Conservation (phyloP, 2,113 vertebrate species). For the Haplochromis burtoni region DNA sequence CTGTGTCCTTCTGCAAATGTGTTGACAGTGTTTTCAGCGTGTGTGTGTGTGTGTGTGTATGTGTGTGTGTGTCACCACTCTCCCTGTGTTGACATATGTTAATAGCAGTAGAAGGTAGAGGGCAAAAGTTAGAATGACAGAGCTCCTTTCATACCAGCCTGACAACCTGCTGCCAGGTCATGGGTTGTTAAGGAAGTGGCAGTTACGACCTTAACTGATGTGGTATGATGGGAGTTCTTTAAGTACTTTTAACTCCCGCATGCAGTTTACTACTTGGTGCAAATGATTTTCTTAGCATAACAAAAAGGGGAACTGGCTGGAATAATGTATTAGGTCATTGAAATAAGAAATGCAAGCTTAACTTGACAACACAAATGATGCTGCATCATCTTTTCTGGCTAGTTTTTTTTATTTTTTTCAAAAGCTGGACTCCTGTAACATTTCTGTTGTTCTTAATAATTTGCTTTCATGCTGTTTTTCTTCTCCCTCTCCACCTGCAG, state of each 20-base stretch:
- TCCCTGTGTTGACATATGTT: conserved; percentile 46
- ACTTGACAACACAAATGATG: background rate
- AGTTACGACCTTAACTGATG: conserved; percentile 24
- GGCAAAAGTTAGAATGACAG: conserved; percentile 24
- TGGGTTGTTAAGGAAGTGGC: conserved; percentile 31
- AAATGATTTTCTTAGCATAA: background rate
- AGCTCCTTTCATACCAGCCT: conserved; percentile 47
- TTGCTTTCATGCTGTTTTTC: background rate
- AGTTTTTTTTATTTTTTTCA: background rate
- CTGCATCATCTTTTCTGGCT: background rate
- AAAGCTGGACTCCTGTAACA: background rate
- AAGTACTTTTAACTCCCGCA: background rate
- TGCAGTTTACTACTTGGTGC: background rate
- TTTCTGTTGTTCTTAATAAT: background rate
- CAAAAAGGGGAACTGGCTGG: background rate
- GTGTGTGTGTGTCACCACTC: conserved; percentile 16
- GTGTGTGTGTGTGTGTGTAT: background rate
- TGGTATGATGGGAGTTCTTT: conserved; percentile 7
- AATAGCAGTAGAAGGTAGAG: conserved; percentile 23
- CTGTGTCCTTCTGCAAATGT: conserved; percentile 21
- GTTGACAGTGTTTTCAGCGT: conserved; percentile 12
- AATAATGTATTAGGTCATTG: background rate
- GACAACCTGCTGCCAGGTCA: conserved; percentile 45
- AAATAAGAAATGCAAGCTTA: background rate
- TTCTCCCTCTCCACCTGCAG: background rate